Base-by-base conservation (phyloP, 1,140 invertebrate genomes). In the Drosophila neocordata region DNA sequence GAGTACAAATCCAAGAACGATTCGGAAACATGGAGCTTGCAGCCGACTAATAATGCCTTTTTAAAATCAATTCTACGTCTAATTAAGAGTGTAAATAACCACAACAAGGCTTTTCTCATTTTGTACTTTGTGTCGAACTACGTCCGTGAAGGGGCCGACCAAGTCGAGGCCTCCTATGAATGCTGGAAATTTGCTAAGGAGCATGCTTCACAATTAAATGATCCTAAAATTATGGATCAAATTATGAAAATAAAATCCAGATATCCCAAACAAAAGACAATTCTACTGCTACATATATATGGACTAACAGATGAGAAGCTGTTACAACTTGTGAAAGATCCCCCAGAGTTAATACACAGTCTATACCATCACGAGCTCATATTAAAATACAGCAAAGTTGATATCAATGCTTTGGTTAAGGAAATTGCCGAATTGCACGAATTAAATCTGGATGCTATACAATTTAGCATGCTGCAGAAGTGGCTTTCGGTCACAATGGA, bases 81-180 rank as follows among this genome's bases (percentile, higher is more conserved):
- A 34, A 75, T 90, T 0, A 70, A 77, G 8, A 76, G 82, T 24
- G 77, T 92, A 0, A 68, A 75, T 7, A 89, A 71, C 61, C 79
- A 77, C 5, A 77, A 65, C 9, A 92, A 90, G 51, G 76, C 71
- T 5, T 82, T 92, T 18, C 56, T 89, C 6, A 90, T 91, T 48
- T 69, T 92, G 12, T 92, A 92, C 55, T 90, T 87, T 63, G 87
- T 91, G 0, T 69, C 85, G 0, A 87, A 77, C 59, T 80, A 92
- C 68, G 90, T 91, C 0, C 85, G 89, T 0, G 78, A 89, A 12
- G 93, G 93, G 4, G 93, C 93, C 9, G 93, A 94, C 84, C 93
- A 94, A 89, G 93, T 94, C 6, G 93, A 93, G 52, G 93, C 93
- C 11, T 92, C 93, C 20, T 93, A 93, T 59, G 92, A 94, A 64